Percentiles rank a stretch among this genome's conserved stretches.
Evolutionary conservation across 2,113 vertebrate genomes (phyloP).

Genomic region (Pionites leucogaster): DNA sequence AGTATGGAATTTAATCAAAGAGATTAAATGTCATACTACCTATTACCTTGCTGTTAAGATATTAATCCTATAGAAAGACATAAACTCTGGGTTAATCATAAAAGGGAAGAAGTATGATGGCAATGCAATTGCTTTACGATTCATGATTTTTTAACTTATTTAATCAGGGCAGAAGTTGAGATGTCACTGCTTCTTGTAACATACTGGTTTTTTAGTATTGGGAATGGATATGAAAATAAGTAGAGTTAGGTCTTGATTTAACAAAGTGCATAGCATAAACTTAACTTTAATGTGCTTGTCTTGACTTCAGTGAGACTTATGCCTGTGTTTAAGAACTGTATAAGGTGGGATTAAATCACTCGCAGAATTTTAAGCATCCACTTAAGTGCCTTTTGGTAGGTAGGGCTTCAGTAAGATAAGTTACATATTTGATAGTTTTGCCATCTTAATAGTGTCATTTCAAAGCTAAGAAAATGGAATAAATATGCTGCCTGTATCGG

Average conservation of each 20-base stretch:
- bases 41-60: conserved; percentile 61
- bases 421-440: conserved; percentile 27
- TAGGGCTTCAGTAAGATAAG: not conserved
- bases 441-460: conserved; percentile 22
- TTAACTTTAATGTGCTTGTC: not conserved
- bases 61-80: conserved; percentile 65
- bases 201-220: not conserved
- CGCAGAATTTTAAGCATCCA: conserved; percentile 33
- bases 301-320: conserved; percentile 35
- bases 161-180: conserved; percentile 14
- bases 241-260: conserved; percentile 8
- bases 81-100: conserved; percentile 35
- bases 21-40: conserved; percentile 65
- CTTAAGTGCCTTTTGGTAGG: conserved; percentile 18
- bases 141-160: conserved; percentile 42
- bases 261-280: not conserved
- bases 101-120: conserved; percentile 20
- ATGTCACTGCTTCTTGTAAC: not conserved
- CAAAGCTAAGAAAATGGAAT: conserved; percentile 33
- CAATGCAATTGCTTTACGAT: conserved; percentile 38
- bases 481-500: conserved; percentile 33
- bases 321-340: not conserved
- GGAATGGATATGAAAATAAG: not conserved
- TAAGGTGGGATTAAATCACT: conserved; percentile 30
- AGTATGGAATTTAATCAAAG: conserved; percentile 73